phyloP scores from a whole-genome alignment of 1,140 invertebrate species.

The Drosophila pseudoobscura region DNA sequence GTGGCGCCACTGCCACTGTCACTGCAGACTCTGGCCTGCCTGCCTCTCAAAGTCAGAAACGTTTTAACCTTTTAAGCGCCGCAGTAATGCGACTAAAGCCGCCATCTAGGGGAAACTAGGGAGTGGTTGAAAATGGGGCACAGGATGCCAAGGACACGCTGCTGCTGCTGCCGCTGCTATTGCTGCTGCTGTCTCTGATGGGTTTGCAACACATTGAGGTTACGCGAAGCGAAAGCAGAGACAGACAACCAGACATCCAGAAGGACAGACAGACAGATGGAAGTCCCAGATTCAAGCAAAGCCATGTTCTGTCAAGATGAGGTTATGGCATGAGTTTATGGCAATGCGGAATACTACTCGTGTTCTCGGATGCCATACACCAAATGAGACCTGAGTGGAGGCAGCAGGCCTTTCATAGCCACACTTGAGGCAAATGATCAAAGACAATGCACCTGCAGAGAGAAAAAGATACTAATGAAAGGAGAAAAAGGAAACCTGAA shows the following conservation, averaged over 20 bases:
- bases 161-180: constrained; percentile 32
- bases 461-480: not conserved
- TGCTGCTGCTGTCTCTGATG: constrained; percentile 42
- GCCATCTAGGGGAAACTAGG: constrained; percentile 27
- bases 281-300: constrained; percentile 45
- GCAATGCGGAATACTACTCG: constrained; percentile 21
- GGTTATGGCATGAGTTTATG: constrained; percentile 41
- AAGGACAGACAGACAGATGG: constrained; percentile 50
- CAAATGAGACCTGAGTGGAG: constrained; percentile 9
- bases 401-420: constrained; percentile 34
- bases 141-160: constrained; percentile 63
- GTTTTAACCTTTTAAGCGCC: constrained; percentile 78
- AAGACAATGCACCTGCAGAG: constrained; percentile 16
- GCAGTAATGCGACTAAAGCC: constrained; percentile 74
- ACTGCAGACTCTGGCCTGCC: no score
- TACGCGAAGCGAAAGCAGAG: constrained; percentile 66
- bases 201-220: constrained; percentile 74
- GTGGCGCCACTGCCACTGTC: constrained; percentile 17
- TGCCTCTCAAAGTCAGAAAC: constrained; percentile 69
- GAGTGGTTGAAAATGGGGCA: constrained; percentile 5
- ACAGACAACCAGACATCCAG: constrained; percentile 40
- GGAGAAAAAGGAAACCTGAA: not conserved
- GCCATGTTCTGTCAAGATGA: constrained; percentile 51
- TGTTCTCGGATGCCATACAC: constrained; percentile 30
- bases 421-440: constrained; percentile 32